Conservation (phyloP, 1,140 invertebrate genomes). For the Cydia pomonella region DNA sequence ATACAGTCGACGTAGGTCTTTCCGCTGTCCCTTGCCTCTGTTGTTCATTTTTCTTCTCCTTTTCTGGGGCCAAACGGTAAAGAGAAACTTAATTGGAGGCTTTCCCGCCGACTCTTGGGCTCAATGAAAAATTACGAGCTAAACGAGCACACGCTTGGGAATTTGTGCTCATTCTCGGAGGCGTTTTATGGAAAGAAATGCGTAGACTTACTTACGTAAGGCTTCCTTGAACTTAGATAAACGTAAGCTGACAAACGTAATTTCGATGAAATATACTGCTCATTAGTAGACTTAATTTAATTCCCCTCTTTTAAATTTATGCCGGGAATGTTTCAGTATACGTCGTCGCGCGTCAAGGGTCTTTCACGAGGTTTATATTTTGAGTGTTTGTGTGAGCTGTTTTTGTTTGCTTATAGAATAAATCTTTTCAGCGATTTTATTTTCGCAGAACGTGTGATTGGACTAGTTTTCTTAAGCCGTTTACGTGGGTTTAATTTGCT, state of each 20-base stretch:
- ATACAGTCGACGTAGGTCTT: constrained; percentile 24
- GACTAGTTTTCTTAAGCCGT: background rate
- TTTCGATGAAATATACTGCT: constrained; percentile 58
- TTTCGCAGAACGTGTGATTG: background rate
- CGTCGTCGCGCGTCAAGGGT: constrained; percentile 22
- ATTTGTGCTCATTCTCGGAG: constrained; percentile 61
- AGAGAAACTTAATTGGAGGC: constrained; percentile 79
- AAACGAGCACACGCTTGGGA: constrained; percentile 73
- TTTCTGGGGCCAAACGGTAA: constrained; percentile 38
- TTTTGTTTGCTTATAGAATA: constrained; percentile 5
- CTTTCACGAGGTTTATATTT: background rate
- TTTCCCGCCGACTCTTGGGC: constrained; percentile 70
- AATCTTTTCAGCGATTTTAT: background rate
- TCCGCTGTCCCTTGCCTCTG: constrained; percentile 33
- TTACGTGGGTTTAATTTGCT: constrained; percentile 26
- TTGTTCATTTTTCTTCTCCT: constrained; percentile 39
- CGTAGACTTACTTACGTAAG: constrained; percentile 52
- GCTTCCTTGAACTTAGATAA: constrained; percentile 62
- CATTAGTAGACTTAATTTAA: constrained; percentile 56
- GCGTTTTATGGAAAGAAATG: constrained; percentile 60
- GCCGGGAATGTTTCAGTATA: constrained; percentile 5
- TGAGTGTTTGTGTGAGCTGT: constrained; percentile 3
- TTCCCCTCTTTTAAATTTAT: constrained; percentile 45
- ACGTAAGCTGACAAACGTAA: constrained; percentile 62
- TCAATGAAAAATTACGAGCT: constrained; percentile 80